phyloP scores from a whole-genome alignment of 2,888 invertebrate genomes.

The Cerceris rybyensis region DNA sequence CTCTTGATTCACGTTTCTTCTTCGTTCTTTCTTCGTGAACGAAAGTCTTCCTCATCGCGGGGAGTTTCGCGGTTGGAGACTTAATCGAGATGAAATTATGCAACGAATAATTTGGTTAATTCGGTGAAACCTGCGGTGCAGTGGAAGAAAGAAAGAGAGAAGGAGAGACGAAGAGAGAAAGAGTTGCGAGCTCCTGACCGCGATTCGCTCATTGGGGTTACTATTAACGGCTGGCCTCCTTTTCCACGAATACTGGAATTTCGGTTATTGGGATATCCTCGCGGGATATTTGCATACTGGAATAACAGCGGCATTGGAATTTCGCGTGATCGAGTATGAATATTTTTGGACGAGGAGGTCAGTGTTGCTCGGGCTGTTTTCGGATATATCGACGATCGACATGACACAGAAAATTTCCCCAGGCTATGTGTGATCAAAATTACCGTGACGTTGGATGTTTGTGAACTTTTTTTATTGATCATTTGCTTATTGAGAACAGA shows the following conservation, averaged over 20 bases:
- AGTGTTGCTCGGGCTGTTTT: no score
- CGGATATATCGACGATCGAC: no score
- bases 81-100: slow-evolving; percentile 2
- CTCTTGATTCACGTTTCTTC: no score
- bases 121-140: not conserved
- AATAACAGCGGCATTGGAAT: not conserved
- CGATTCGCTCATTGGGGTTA: not conserved
- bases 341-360: no score
- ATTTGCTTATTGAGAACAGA: no score
- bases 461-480: no score
- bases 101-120: not conserved
- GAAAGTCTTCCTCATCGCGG: no score
- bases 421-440: no score
- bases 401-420: no score
- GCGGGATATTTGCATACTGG: slow-evolving; percentile 29
- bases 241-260: slow-evolving; percentile 15
- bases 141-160: not conserved
- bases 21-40: no score
- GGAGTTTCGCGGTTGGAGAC: not conserved
- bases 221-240: not conserved
- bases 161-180: not conserved
- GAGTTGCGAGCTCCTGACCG: not conserved
- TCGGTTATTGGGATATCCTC: slow-evolving; percentile 1
- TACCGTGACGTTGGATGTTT: no score
- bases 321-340: no score